Evolutionary conservation across 1,140 invertebrate genomes (phyloP), one percentile per base, ranked within the genome.

Genomic region (Argopecten irradians): DNA sequence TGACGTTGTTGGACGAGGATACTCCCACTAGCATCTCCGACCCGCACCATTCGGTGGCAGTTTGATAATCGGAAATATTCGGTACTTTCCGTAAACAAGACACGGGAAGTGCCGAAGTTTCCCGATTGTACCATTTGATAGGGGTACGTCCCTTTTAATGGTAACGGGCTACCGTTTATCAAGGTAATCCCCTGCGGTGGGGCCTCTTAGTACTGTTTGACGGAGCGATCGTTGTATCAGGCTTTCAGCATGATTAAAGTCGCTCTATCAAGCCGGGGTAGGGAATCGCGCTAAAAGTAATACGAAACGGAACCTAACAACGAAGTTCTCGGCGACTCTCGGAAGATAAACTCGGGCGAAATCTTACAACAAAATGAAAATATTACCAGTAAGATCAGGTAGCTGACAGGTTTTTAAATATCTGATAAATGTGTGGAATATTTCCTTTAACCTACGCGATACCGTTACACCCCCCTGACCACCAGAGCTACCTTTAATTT

Each of bases 331-430:
- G 55, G 22, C 55, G 55, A 71, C 55, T 28, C 55, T 71, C 55
- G n/a, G 55, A 71, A 71, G 55, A 71, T 71, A 71, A 71, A 71
- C 55, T 71, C 55, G 1, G 16, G 55, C 55, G 11, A 71, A 71
- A 71, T 71, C 55, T 71, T 71, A 71, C 55, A 71, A 28, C 55
- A 71, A 71, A 71, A 28, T 71, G 55, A 71, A 71, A 71, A 71
- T 71, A 71, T 71, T 71, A 71, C 55, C 55, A 71, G 55, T 11
- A 71, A 71, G 55, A 71, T 71, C 55, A 71, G 55, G 22, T 71
- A 71, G 22, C 55, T 71, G 55, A 71, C 55, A 71, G 55, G 55
- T 71, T 71, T 71, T 71, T 71, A 71, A 71, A 71, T 28, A 71
- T 71, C 55, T 71, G 55, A 71, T 71, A 71, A 71, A 71, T 71